phyloP scores from a whole-genome alignment of 2,797 vertebrate genomes.

The Hafferia zeledoni region DNA sequence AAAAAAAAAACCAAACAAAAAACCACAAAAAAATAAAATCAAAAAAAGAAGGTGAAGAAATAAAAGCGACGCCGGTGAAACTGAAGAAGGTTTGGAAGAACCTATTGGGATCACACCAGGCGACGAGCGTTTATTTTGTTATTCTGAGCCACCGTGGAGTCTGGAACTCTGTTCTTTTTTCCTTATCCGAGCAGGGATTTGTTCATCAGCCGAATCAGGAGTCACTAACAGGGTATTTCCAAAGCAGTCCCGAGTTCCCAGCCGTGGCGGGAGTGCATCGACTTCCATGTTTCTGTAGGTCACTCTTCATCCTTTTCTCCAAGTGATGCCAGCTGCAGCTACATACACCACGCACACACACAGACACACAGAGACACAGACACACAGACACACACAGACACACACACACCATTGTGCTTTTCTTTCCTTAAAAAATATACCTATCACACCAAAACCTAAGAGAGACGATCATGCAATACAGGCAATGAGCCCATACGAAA shows the following conservation, averaged over 20 bases:
- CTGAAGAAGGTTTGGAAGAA: constrained; percentile 51
- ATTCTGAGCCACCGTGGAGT: constrained; percentile 66
- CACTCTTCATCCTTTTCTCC: constrained; percentile 29
- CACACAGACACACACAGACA: neutral
- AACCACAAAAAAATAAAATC: neutral
- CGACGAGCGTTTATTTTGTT: constrained; percentile 31
- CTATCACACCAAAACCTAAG: constrained; percentile 64
- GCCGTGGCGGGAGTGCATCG: neutral
- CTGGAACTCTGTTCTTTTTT: constrained; percentile 61
- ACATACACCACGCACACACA: neutral
- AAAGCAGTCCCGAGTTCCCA: constrained; percentile 32
- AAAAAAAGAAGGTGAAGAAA: constrained; percentile 18
- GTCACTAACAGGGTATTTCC: constrained; percentile 74
- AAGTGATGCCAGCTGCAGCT: constrained; percentile 46
- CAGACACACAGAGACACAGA: neutral
- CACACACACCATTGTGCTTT: constrained; percentile 4
- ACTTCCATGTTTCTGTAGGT: neutral
- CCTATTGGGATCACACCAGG: constrained; percentile 30
- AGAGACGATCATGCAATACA: constrained; percentile 66
- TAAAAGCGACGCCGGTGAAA: constrained; percentile 44
- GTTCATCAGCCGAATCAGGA: constrained; percentile 61
- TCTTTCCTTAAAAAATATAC: neutral
- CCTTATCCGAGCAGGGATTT: constrained; percentile 70
- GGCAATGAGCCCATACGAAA: constrained; percentile 44
- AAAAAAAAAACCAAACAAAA: neutral